Evolutionary conservation across 2,888 invertebrate genomes (phyloP).

Genomic region (Sinohyriopsis cumingii): DNA sequence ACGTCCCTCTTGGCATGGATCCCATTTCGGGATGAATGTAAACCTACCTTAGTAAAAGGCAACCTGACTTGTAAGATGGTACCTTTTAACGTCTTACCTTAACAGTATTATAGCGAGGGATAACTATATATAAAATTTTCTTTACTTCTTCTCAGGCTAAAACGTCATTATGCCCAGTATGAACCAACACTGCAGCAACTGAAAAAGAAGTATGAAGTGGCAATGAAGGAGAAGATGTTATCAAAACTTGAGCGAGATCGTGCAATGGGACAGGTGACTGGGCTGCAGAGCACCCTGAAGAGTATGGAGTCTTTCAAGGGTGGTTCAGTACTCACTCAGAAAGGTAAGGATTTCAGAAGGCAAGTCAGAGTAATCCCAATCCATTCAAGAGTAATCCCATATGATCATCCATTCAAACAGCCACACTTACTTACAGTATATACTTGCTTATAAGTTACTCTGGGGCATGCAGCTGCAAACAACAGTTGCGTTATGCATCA

Average conservation of each 20-base stretch:
- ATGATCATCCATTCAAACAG: too few relatives aligned
- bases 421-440: too few relatives aligned
- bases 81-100: neutral
- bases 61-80: neutral
- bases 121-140: neutral
- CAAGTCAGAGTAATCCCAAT: neutral
- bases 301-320: slow-evolving; percentile 61
- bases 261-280: slow-evolving; percentile 69
- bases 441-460: too few relatives aligned
- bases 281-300: slow-evolving; percentile 66
- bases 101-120: neutral
- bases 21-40: neutral
- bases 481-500: too few relatives aligned
- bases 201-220: slow-evolving; percentile 70
- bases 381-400: too few relatives aligned
- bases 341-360: slow-evolving; percentile 1
- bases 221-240: slow-evolving; percentile 72
- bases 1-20: too few relatives aligned
- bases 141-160: slow-evolving; percentile 51
- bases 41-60: neutral
- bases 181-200: slow-evolving; percentile 70
- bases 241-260: slow-evolving; percentile 70
- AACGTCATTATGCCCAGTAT: slow-evolving; percentile 69
- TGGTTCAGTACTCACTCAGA: slow-evolving; percentile 17
- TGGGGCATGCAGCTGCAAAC: too few relatives aligned